phyloP scores from a whole-genome alignment of 2,888 invertebrate species.

The Drosophila siamana region DNA sequence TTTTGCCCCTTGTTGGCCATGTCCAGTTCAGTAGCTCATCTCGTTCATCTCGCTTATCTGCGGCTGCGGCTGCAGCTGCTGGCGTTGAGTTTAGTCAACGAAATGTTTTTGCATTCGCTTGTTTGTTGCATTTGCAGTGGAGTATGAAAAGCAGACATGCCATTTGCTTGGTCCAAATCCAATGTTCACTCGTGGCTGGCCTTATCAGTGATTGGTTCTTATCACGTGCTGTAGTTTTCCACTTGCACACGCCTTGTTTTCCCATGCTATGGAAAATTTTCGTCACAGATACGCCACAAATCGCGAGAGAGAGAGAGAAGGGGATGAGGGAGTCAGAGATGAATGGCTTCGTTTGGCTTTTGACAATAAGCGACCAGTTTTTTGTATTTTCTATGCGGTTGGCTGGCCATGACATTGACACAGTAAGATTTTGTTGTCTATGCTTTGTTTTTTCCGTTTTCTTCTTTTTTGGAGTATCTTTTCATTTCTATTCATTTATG shows the following conservation, averaged over 20 bases:
- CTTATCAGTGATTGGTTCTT: conserved; percentile 59
- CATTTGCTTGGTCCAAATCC: conserved; percentile 18
- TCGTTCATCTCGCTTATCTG: conserved; percentile 13
- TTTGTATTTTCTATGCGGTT: conserved; percentile 32
- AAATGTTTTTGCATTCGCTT: conserved; percentile 34
- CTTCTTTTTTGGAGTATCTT: conserved; percentile 24
- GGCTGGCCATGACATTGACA: conserved; percentile 72
- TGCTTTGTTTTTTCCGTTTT: not conserved
- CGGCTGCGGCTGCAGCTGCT: not conserved
- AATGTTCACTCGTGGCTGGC: conserved; percentile 10
- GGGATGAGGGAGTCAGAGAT: not conserved
- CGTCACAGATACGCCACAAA: conserved; percentile 32
- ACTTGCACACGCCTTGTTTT: conserved; percentile 49
- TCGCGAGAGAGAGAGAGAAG: not conserved
- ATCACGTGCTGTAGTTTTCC: conserved; percentile 80
- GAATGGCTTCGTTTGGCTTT: conserved; percentile 7
- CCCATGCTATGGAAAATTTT: conserved; percentile 63
- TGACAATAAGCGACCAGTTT: conserved; percentile 33
- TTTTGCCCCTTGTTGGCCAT: not conserved
- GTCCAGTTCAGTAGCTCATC: conserved; percentile 7
- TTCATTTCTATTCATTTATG: conserved; percentile 67
- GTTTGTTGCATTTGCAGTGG: conserved; percentile 59
- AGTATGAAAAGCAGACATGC: conserved; percentile 30
- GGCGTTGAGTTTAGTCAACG: conserved; percentile 33
- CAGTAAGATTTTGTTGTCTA: conserved; percentile 48